Evolutionary conservation across 2,797 vertebrate genomes (phyloP).

Genomic region (Argentina silus): DNA sequence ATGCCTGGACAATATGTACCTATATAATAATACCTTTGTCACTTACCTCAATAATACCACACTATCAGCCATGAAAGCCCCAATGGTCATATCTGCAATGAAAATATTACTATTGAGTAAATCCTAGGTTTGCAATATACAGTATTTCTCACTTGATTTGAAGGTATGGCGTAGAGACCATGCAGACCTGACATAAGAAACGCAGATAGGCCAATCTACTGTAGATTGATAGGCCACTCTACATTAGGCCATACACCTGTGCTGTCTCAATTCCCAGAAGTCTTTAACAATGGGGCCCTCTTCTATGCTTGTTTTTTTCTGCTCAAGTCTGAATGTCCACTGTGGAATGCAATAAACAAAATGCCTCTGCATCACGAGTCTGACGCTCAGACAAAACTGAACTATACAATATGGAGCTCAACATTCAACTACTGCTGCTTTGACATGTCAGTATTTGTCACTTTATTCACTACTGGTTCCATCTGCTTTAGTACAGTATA

Average conservation of each 20-base stretch:
- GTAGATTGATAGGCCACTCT: too few relatives aligned
- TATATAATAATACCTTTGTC: not conserved
- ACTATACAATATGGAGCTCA: not conserved
- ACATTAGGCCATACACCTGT: constrained; percentile 44
- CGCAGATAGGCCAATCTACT: too few relatives aligned
- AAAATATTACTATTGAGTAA: constrained; percentile 45
- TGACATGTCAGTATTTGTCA: too few relatives aligned
- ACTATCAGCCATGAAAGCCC: constrained; percentile 93
- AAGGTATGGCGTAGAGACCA: not conserved
- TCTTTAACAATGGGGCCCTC: constrained; percentile 19
- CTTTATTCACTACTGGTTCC: too few relatives aligned
- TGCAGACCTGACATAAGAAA: too few relatives aligned
- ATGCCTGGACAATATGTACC: not conserved
- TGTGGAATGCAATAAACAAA: constrained; percentile 80
- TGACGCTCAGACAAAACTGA: not conserved
- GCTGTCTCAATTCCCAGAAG: constrained; percentile 51
- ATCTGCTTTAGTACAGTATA: too few relatives aligned
- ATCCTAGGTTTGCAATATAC: not conserved
- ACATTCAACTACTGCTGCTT: too few relatives aligned
- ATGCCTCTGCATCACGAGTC: constrained; percentile 66
- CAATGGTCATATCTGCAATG: constrained; percentile 91
- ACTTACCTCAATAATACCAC: constrained; percentile 94
- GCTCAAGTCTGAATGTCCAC: constrained; percentile 51
- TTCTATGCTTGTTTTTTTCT: constrained; percentile 35
- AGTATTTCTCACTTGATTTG: constrained; percentile 24